Evolutionary conservation across 2,113 vertebrate genomes (phyloP).

Genomic region (Gymnogyps californianus): DNA sequence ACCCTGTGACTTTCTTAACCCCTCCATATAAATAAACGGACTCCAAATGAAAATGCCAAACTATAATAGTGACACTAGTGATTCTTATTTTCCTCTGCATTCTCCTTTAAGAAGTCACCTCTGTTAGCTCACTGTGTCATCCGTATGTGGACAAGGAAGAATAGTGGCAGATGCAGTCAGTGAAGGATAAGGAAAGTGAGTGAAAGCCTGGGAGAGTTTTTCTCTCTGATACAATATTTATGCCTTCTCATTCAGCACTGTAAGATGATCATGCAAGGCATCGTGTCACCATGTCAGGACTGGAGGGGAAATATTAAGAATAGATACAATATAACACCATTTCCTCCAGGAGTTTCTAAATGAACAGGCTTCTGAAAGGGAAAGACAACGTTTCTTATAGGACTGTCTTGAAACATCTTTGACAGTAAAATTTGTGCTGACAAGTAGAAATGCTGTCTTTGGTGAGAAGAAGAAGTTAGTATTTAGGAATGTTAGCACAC

Average conservation of each 20-base stretch:
- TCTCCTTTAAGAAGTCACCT: slow-evolving; percentile 73
- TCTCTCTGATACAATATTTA: slow-evolving; percentile 59
- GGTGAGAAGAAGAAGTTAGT: not conserved
- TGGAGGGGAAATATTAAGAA: slow-evolving; percentile 64
- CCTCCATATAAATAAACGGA: slow-evolving; percentile 76
- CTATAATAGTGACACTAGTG: slow-evolving; percentile 83
- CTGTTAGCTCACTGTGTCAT: slow-evolving; percentile 50
- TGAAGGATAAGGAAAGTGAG: slow-evolving; percentile 36
- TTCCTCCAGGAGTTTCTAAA: slow-evolving; percentile 65
- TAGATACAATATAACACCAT: slow-evolving; percentile 39
- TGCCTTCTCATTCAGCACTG: slow-evolving; percentile 67
- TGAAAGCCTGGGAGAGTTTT: slow-evolving; percentile 49
- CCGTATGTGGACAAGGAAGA: slow-evolving; percentile 39
- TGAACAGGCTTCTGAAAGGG: slow-evolving; percentile 67
- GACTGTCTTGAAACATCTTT: slow-evolving; percentile 63
- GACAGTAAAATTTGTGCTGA: slow-evolving; percentile 57
- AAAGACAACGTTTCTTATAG: slow-evolving; percentile 44
- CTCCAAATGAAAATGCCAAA: slow-evolving; percentile 90
- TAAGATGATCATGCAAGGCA: slow-evolving; percentile 53
- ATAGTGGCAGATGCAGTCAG: slow-evolving; percentile 51
- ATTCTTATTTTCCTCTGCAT: slow-evolving; percentile 84
- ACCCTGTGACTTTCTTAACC: slow-evolving; percentile 67
- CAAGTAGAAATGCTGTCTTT: slow-evolving; percentile 45
- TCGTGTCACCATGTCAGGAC: slow-evolving; percentile 55
- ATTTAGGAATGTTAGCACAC: slow-evolving; percentile 47